Base-by-base conservation (phyloP, 2,797 vertebrate genomes). In the Rhodeus uyekii region DNA sequence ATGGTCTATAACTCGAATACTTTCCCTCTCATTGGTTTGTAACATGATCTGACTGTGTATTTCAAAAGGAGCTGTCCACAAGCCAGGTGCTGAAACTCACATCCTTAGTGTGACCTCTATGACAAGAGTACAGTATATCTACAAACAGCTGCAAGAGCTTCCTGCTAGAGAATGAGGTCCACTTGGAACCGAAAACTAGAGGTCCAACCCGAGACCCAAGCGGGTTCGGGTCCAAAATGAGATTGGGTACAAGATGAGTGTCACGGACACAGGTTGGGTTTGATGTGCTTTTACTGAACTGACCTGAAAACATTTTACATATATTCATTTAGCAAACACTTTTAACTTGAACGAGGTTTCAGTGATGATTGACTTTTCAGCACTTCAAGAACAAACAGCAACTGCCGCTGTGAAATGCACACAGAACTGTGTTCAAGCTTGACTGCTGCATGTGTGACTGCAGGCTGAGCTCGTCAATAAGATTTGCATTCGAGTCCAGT, bases 41-140 rank as follows among this genome's bases (percentile, higher is more conserved):
- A 39, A 39, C 67, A 63, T 74, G 10, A 74, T 18, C 44, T 55
- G 61, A 18, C 34, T 24, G 22, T 73, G 22, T 55, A 9, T 58
- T 67, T n/a, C 9, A 68, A 68, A 34, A 32, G 77, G 83, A 84
- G 77, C 83, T 80, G 61, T 84, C 48, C 83, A 46, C 61, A 75
- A 27, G 46, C 9, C 39, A 58, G 80, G 80, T 76, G 50, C 81
- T 82, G 81, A 76, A 76, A 32, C 39, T 1, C 29, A 34, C 39
- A 18, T 32, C 38, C 24, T 32, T 42, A 16, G 44, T 65, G 22
- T 50, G 42, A 77, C 27, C 29, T 48, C 58, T 64, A 36, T 72
- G 60, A 27, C 34, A 65, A 55, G 24, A n/a, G 16, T 38, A 68
- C 16, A 22, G 48, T 29, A 68, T n/a, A 22, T 34, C 18, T 18